Evolutionary conservation across 2,113 vertebrate species (phyloP), one percentile per base, ranked within the genome.

Genomic region (Thunnus thynnus): DNA sequence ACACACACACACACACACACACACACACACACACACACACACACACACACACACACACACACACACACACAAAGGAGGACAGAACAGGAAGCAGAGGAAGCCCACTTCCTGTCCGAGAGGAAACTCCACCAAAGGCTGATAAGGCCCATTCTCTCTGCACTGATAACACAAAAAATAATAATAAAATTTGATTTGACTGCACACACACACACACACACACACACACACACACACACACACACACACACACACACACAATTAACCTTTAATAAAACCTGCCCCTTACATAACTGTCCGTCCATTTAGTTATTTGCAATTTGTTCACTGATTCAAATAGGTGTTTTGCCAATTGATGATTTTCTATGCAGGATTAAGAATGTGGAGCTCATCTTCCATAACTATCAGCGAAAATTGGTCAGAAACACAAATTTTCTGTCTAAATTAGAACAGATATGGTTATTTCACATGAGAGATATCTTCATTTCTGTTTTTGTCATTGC

Each of bases 51-150:
- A 64, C 61, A 78, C 71, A 67, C 68, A 74, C 58, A 51, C 68
- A 78, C 75, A 68, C 71, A 68, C 72, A 58, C 66, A 72, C 74
- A 78, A 70, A 69, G 8, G 1, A 81, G 47, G 68, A 80, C 52
- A 77, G 68, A 70, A 84, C 84, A 91, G 94, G 91, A 92, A 94
- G 85, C 73, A 85, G 72, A 94, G 94, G 94, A 95, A 95, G 86
- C 22, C 58, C 63, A 88, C 81, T 94, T 96, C 95, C 95, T 95
- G 94, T 94, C 85, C 68, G 22, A 94, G 60, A 95, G 95, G 95
- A 96, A 95, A 95, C 95, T 95, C 95, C 95, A 95, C 95, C 95
- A 95, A 76, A 86, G 89, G 11, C 89, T 90, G 93, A 94, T 94
- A 93, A 92, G 87, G 67, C 81, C 90, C 80, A 81, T 79, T 86